These are phyloP conservation scores for Strix aluco DNA, from an alignment of 2,113 vertebrate species.

Conservation along the genomic window DNA sequence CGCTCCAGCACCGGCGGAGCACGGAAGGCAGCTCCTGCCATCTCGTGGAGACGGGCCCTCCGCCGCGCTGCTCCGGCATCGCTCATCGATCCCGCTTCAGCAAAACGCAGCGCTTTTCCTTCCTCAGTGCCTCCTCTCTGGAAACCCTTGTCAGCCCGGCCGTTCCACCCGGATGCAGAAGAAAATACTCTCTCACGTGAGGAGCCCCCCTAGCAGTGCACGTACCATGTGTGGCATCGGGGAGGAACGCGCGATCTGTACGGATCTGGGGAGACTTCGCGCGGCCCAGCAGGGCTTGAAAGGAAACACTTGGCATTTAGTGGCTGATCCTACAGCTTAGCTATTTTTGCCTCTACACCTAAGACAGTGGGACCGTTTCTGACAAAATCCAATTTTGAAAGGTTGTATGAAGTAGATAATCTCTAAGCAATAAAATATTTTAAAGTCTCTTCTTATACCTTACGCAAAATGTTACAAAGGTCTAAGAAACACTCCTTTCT, in stretches of 20 bases:
- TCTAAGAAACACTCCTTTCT: background rate
- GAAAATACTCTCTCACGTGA: fast-evolving
- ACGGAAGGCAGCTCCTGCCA: constrained; percentile 7
- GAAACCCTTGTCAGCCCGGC: fast-evolving
- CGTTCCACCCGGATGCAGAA: background rate
- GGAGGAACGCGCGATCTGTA: fast-evolving
- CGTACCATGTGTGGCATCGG: fast-evolving
- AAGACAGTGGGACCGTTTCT: fast-evolving
- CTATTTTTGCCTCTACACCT: background rate
- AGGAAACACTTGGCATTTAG: background rate
- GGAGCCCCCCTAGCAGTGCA: fast-evolving
- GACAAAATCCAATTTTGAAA: background rate
- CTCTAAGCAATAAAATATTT: background rate
- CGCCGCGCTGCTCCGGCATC: fast-evolving
- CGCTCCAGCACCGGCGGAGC: too few relatives aligned
- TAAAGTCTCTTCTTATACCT: background rate
- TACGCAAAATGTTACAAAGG: background rate
- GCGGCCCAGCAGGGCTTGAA: background rate
- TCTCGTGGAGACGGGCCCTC: background rate
- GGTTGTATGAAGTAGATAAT: background rate
- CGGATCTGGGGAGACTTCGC: fast-evolving
- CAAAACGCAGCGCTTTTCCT: fast-evolving
- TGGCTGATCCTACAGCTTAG: background rate
- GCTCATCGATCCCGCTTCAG: fast-evolving
- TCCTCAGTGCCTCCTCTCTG: background rate